A percentile compares a stretch with the other conserved stretches of the same genome.
phyloP scores from a whole-genome alignment of 2,888 invertebrate genomes.

The Oscheius sp. region DNA sequence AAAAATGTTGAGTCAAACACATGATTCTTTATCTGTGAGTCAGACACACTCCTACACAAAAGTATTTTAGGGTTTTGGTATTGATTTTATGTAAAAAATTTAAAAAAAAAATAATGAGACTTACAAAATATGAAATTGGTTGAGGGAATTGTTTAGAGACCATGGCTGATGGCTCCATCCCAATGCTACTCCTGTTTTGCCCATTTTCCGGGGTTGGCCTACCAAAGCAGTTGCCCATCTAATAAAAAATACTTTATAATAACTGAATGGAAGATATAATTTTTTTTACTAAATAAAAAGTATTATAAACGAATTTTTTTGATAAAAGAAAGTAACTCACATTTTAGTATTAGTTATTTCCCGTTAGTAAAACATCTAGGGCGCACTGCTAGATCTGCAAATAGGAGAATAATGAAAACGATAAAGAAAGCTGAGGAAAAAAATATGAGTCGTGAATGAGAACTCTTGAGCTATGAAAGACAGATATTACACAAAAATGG shows the following conservation, averaged over 20 bases:
- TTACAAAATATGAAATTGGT: constrained; percentile 5
- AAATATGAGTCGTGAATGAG: no score
- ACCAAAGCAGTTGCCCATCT: constrained; percentile 28
- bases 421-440: no score
- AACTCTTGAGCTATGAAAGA: no score
- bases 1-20: neutral
- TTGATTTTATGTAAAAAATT: neutral
- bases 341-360: neutral
- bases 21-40: neutral
- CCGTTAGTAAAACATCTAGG: neutral
- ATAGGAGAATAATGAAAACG: no score
- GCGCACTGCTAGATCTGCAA: neutral
- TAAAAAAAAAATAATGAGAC: neutral
- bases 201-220: constrained; percentile 11
- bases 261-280: neutral
- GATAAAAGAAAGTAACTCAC: neutral
- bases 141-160: neutral
- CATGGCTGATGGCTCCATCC: constrained; percentile 2
- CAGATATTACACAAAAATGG: no score
- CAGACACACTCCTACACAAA: constrained; percentile 2
- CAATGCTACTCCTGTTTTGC: neutral
- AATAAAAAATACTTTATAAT: neutral
- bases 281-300: neutral
- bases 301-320: neutral
- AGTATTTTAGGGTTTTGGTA: neutral